These are phyloP conservation scores for Cladopsammia gracilis DNA, from an alignment of 64 coral and sea anemone genomes.

Conservation along the genomic window DNA sequence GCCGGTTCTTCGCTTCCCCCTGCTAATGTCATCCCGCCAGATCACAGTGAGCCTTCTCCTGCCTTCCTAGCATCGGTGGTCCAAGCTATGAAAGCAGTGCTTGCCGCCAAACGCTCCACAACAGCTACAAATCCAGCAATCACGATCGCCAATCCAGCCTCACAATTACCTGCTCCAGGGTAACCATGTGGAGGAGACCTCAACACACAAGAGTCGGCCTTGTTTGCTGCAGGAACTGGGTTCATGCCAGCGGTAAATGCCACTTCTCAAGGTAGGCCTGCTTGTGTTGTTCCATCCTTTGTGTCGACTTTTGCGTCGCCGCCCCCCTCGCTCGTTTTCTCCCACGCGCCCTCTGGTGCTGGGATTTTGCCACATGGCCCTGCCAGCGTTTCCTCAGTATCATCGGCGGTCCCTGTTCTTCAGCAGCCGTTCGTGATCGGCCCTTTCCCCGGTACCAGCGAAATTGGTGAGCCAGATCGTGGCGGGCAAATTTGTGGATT, in stretches of 20 bases:
- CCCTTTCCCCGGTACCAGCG: neutral
- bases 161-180: neutral
- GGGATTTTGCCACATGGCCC: neutral
- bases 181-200: neutral
- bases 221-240: neutral
- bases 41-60: neutral
- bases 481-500: conserved; percentile 28
- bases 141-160: neutral
- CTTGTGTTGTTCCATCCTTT: neutral
- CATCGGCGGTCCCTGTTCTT: neutral
- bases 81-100: neutral
- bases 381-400: neutral
- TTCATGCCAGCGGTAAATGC: neutral
- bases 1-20: neutral
- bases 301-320: neutral
- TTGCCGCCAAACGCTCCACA: neutral
- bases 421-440: conserved; percentile 3
- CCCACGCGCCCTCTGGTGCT: too few relatives aligned
- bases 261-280: neutral
- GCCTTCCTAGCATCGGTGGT: neutral
- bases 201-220: neutral
- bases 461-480: conserved; percentile 29
- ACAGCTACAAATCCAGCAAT: neutral
- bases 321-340: neutral
- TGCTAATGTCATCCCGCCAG: neutral